Base-by-base conservation (phyloP, 2,888 invertebrate species). In the Pyrrhia umbra region DNA sequence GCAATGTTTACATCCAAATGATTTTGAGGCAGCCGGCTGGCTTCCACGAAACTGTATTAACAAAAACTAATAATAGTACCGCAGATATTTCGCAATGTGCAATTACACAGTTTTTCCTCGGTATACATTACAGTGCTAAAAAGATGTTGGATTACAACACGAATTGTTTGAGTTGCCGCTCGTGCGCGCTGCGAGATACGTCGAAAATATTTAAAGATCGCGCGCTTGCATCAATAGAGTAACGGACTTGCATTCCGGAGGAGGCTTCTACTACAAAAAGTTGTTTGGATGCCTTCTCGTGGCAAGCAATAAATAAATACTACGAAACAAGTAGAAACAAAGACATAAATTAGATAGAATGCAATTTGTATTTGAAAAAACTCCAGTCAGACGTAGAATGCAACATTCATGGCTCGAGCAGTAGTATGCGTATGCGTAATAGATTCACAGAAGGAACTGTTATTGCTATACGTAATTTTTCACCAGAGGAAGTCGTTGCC, bases 131-230 rank as follows among this genome's bases (percentile, higher is more conserved):
- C 77, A 71, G 46, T 52, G 65, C 54, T 77, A 75, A 79, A 80
- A 80, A 83, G 61, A 60, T 64, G 71, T 73, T 72, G 77, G 73
- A 80, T 81, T 79, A 83, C 75, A 79, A 81, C 77, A 71, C 68
- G 76, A 80, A 82, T 80, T 66, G 81, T 73, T 72, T 54, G 67
- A 50, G 68, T 45, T 18, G 58, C 50, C 49, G 75, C 77, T 77
- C 64, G 58, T 75, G 79, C 66, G 82, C 85, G 81, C 84, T 79
- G 73, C 75, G 77, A 82, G 65, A 74, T 68, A 52, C 64, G 39
- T 61, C 64, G 70, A 60, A 80, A 77, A 79, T 79, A 85, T 85
- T 80, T 77, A 55, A 80, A 83, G 74, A 82, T 56, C 69, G 79
- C 79, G 68, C 70, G 65, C 71, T 56, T 72, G 80, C 75, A 79